A percentile compares a stretch with the other conserved stretches of the same genome.
These are phyloP conservation scores for Ptychochromis oligacanthus DNA, from an alignment of 2,113 vertebrate genomes.

Conservation along the genomic window DNA sequence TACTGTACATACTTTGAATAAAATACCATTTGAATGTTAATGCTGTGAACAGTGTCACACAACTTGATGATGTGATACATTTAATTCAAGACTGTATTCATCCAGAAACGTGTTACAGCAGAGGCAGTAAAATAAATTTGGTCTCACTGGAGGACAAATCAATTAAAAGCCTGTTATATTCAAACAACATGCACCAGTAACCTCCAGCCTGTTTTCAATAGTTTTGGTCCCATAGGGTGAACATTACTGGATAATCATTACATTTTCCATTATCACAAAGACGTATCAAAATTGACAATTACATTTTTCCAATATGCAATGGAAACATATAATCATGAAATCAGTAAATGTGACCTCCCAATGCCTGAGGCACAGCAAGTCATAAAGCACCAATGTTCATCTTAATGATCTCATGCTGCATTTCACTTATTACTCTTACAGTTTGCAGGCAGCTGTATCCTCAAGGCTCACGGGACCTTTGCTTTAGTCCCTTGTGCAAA, in stretches of 20 bases:
- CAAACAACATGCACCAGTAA: constrained; percentile 50
- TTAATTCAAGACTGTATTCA: not conserved
- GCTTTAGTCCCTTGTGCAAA: not conserved
- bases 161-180: constrained; percentile 48
- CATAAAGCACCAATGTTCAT: constrained; percentile 30
- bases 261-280: constrained; percentile 65
- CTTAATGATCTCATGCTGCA: constrained; percentile 63
- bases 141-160: constrained; percentile 44
- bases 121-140: constrained; percentile 12
- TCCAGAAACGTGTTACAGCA: not conserved
- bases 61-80: not conserved
- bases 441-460: constrained; percentile 28
- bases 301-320: constrained; percentile 49
- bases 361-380: constrained; percentile 51
- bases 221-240: constrained; percentile 52
- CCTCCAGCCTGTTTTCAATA: constrained; percentile 44
- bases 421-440: constrained; percentile 51
- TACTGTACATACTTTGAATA: not conserved
- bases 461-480: constrained; percentile 29
- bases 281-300: constrained; percentile 63
- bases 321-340: constrained; percentile 59
- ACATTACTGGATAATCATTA: constrained; percentile 45
- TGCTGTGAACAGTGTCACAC: not conserved
- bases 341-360: constrained; percentile 53
- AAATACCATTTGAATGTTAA: not conserved